phyloP scores from a whole-genome alignment of 2,888 invertebrate genomes.

The Bhutanitis thaidina region DNA sequence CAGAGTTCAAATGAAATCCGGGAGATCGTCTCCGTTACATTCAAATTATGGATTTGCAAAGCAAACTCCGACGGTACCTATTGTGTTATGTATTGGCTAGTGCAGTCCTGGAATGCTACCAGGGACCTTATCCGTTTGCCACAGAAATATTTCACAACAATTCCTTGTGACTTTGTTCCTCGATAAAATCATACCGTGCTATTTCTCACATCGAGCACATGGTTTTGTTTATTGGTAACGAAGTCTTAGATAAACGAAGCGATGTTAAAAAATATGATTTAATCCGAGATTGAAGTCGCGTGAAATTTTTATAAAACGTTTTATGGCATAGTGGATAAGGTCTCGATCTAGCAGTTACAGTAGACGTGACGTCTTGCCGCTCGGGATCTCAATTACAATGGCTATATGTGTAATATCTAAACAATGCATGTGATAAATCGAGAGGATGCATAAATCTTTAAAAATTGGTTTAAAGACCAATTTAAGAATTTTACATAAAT shows the following conservation, averaged over 20 bases:
- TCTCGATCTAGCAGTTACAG: constrained; percentile 26
- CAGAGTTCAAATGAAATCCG: constrained; percentile 39
- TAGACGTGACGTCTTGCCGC: constrained; percentile 22
- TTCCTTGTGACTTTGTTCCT: too few relatives aligned
- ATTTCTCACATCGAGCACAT: too few relatives aligned
- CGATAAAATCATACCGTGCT: too few relatives aligned
- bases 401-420: constrained; percentile 3
- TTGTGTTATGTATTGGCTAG: constrained; percentile 39
- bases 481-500: not conserved
- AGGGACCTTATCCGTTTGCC: too few relatives aligned
- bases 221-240: too few relatives aligned
- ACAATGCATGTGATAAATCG: not conserved
- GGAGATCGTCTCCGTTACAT: constrained; percentile 41
- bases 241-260: too few relatives aligned
- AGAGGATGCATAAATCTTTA: not conserved
- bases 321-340: too few relatives aligned
- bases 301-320: too few relatives aligned
- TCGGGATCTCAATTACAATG: constrained; percentile 13
- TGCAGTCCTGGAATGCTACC: constrained; percentile 52
- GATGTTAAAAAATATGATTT: too few relatives aligned
- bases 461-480: not conserved
- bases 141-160: too few relatives aligned
- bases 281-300: too few relatives aligned
- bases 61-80: constrained; percentile 49
- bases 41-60: constrained; percentile 60